These are phyloP conservation scores for Panulirus ornatus DNA, from an alignment of 1,140 invertebrate species.

Conservation along the genomic window DNA sequence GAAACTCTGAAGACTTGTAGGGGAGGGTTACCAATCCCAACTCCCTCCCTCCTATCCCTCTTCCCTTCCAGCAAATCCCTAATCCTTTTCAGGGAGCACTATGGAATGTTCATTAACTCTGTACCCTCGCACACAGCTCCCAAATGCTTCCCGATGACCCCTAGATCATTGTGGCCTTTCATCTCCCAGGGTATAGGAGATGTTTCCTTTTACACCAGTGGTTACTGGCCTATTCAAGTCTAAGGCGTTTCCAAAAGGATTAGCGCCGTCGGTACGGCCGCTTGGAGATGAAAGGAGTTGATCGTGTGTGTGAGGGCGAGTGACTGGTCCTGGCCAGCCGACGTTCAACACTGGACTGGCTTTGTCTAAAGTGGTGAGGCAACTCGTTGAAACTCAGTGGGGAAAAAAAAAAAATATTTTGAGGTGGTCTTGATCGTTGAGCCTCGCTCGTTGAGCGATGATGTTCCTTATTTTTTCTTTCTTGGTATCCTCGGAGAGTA, in stretches of 20 bases:
- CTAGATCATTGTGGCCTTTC: constrained; percentile 68
- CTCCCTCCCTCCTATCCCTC: neutral
- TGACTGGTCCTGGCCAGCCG: constrained; percentile 27
- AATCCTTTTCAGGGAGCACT: constrained; percentile 59
- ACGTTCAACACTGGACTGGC: neutral
- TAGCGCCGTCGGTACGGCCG: constrained; percentile 46
- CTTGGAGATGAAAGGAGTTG: constrained; percentile 54
- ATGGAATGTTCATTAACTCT: constrained; percentile 69
- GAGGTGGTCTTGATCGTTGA: no score
- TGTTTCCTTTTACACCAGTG: constrained; percentile 71
- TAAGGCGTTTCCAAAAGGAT: constrained; percentile 69
- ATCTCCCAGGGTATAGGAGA: constrained; percentile 62
- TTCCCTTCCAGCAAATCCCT: constrained; percentile 24
- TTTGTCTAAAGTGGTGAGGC: constrained; percentile 37
- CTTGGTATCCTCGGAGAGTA: no score
- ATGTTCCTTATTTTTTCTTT: no score
- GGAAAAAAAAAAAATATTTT: no score
- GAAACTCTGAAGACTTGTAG: no score
- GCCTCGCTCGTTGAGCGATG: no score
- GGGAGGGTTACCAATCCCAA: no score
- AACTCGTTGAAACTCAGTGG: constrained; percentile 20
- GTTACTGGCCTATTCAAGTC: constrained; percentile 68
- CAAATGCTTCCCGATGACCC: constrained; percentile 68
- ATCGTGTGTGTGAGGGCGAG: constrained; percentile 51
- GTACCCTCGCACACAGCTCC: constrained; percentile 59